phyloP scores from a whole-genome alignment of 2,888 invertebrate genomes.

The Polietes domitor region DNA sequence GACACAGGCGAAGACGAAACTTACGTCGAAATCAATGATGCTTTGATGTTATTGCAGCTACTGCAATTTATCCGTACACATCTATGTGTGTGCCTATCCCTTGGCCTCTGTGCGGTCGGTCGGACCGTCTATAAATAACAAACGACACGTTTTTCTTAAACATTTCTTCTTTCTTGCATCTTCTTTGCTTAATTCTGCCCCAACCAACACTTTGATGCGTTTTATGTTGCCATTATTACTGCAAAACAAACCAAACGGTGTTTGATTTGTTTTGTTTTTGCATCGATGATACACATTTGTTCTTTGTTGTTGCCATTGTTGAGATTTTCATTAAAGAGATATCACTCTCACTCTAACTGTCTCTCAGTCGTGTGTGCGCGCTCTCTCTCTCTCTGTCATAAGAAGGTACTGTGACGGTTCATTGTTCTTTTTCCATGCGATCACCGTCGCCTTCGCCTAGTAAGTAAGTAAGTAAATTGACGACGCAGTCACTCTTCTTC shows the following conservation, averaged over 20 bases:
- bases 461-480: conserved; percentile 9
- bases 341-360: neutral
- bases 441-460: neutral
- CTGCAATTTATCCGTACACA: conserved; percentile 30
- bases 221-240: neutral
- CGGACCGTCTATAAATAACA: conserved; percentile 57
- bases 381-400: neutral
- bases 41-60: neutral
- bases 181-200: conserved; percentile 38
- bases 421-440: conserved; percentile 11
- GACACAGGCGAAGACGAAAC: neutral
- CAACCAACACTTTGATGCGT: conserved; percentile 1
- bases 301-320: neutral
- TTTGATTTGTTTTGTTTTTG: neutral
- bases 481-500: neutral
- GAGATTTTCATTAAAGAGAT: neutral
- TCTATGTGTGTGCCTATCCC: neutral
- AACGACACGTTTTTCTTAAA: conserved; percentile 49
- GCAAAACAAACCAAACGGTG: too few species aligned
- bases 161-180: conserved; percentile 9
- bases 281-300: neutral
- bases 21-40: conserved; percentile 36
- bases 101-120: conserved; percentile 21
- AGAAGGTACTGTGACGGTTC: neutral
- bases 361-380: neutral